phyloP scores from a whole-genome alignment of 2,113 vertebrate genomes.

The Nibea coibor region DNA sequence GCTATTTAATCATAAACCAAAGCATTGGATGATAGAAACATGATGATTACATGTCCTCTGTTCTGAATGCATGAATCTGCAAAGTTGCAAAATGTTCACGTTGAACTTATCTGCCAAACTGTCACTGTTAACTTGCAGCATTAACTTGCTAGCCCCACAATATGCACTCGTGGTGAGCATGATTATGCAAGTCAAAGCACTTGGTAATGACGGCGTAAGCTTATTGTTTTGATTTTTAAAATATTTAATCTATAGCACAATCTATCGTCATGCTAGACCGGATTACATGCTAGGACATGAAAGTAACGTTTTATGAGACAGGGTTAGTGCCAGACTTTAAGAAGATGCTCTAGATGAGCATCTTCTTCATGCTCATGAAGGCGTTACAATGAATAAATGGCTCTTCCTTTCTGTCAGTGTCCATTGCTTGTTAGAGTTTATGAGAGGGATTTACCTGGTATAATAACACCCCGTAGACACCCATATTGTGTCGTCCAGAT shows the following conservation, averaged over 20 bases:
- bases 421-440: background rate
- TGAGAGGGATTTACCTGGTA: background rate
- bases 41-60: too few species aligned
- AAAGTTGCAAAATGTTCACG: background rate
- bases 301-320: background rate
- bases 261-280: background rate
- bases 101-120: too few species aligned
- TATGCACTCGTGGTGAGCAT: background rate
- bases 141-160: background rate
- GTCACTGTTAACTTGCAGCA: background rate
- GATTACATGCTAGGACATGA: background rate
- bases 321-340: background rate
- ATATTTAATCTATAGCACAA: background rate
- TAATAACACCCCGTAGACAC: slow-evolving; percentile 1
- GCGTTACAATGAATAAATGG: background rate
- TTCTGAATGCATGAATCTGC: too few species aligned
- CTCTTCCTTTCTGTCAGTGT: background rate
- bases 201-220: background rate
- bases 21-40: too few species aligned
- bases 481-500: slow-evolving; percentile 34
- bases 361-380: background rate
- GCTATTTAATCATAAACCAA: too few species aligned
- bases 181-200: background rate
- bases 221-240: background rate
- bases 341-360: too few species aligned